These are phyloP conservation scores for Caenorhabditis brenneri DNA, from an alignment of 1,140 invertebrate species.

Conservation along the genomic window DNA sequence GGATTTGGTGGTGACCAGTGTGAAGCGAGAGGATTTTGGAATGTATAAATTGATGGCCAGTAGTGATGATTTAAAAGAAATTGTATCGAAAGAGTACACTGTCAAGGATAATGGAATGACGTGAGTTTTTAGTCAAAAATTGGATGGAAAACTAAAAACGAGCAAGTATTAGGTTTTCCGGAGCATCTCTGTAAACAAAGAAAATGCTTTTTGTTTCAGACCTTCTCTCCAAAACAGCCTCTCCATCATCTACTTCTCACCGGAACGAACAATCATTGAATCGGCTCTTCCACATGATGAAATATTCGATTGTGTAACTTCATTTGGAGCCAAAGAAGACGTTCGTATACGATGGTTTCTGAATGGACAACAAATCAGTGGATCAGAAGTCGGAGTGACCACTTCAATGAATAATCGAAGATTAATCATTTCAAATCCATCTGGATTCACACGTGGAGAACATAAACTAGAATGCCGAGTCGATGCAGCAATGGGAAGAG, in stretches of 20 bases:
- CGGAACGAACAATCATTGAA: background rate
- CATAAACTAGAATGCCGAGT: slow-evolving; percentile 22
- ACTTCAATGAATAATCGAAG: slow-evolving; percentile 20
- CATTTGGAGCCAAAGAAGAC: slow-evolving; percentile 15
- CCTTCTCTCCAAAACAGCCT: background rate
- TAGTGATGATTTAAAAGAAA: slow-evolving; percentile 38
- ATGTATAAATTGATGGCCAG: slow-evolving; percentile 47
- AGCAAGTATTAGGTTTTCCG: too few relatives aligned
- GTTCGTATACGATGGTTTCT: slow-evolving; percentile 37
- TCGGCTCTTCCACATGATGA: background rate
- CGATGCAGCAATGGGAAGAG: slow-evolving; percentile 29
- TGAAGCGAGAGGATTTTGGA: slow-evolving; percentile 26
- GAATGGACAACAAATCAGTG: slow-evolving; percentile 33
- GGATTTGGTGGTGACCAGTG: slow-evolving; percentile 39
- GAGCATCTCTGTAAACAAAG: too few relatives aligned
- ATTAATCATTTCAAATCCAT: slow-evolving; percentile 31
- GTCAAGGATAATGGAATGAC: slow-evolving; percentile 33
- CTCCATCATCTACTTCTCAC: slow-evolving; percentile 44
- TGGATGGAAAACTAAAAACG: background rate
- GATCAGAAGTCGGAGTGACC: slow-evolving; percentile 6
- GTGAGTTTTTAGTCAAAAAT: background rate
- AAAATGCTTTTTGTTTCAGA: background rate
- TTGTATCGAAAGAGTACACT: slow-evolving; percentile 44
- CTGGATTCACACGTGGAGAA: slow-evolving; percentile 37
- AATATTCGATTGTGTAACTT: slow-evolving; percentile 45